Conservation (phyloP, 2,888 invertebrate species). For the Acronicta aceris region DNA sequence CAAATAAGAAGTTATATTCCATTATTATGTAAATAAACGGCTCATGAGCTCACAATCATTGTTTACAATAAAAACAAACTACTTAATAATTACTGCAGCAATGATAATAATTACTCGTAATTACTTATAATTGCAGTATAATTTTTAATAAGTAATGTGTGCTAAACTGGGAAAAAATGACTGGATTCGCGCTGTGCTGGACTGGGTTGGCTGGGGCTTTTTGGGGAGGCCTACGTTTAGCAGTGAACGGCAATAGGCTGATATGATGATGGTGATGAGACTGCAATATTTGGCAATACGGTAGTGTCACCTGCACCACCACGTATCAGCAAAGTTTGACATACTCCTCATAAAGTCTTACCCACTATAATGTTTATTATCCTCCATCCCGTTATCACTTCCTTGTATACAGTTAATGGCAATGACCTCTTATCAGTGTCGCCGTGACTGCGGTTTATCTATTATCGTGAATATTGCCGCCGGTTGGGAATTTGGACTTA, state of each 20-base stretch:
- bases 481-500: constrained; percentile 28
- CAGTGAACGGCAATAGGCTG: no score
- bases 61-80: constrained; percentile 29
- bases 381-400: constrained; percentile 33
- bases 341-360: not conserved
- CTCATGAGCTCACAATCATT: not conserved
- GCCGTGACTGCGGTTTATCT: constrained; percentile 31
- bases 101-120: constrained; percentile 34
- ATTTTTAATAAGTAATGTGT: constrained; percentile 4
- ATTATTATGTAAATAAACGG: constrained; percentile 1
- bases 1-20: not conserved
- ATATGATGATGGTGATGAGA: no score
- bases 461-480: constrained; percentile 38
- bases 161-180: not conserved
- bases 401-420: constrained; percentile 38
- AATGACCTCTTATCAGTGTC: constrained; percentile 56
- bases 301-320: no score
- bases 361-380: constrained; percentile 12
- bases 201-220: no score
- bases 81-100: constrained; percentile 15
- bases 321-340: no score
- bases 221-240: no score
- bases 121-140: constrained; percentile 13
- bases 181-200: no score
- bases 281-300: no score